These are phyloP conservation scores for Cebus imitator DNA, from an alignment of 2,113 vertebrate species.

Conservation along the genomic window DNA sequence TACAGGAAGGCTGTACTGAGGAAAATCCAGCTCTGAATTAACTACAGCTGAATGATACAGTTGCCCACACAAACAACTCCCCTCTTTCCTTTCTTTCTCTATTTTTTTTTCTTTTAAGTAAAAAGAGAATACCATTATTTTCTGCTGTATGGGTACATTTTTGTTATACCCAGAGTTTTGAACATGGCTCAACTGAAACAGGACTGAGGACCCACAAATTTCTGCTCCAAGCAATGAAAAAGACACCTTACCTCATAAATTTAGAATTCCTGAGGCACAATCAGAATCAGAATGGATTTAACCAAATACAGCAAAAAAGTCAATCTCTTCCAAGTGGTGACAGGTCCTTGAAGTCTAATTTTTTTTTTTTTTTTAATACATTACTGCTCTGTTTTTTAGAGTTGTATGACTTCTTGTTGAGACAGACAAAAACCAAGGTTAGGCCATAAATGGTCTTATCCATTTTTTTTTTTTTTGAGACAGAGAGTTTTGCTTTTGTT, in stretches of 20 bases:
- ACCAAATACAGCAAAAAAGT: conserved; percentile 40
- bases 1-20: neutral
- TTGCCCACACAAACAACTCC: neutral
- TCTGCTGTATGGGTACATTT: conserved; percentile 39
- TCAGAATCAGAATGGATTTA: conserved; percentile 57
- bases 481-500: too few species aligned
- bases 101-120: neutral
- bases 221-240: conserved; percentile 48
- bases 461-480: neutral
- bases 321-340: conserved; percentile 38
- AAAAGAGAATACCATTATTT: conserved; percentile 38
- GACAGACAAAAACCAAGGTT: conserved; percentile 43
- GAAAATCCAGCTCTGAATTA: conserved; percentile 18
- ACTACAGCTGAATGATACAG: neutral
- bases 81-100: too few species aligned
- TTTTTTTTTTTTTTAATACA: conserved; percentile 23
- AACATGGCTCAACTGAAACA: neutral
- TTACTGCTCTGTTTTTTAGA: conserved; percentile 22
- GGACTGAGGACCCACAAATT: conserved; percentile 25
- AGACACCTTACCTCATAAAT: conserved; percentile 75
- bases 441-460: conserved; percentile 38
- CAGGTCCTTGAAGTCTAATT: conserved; percentile 11
- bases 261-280: conserved; percentile 64
- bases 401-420: conserved; percentile 3
- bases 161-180: neutral